Evolutionary conservation across 2,113 vertebrate genomes (phyloP).

Genomic region (Charadrius vociferus): DNA sequence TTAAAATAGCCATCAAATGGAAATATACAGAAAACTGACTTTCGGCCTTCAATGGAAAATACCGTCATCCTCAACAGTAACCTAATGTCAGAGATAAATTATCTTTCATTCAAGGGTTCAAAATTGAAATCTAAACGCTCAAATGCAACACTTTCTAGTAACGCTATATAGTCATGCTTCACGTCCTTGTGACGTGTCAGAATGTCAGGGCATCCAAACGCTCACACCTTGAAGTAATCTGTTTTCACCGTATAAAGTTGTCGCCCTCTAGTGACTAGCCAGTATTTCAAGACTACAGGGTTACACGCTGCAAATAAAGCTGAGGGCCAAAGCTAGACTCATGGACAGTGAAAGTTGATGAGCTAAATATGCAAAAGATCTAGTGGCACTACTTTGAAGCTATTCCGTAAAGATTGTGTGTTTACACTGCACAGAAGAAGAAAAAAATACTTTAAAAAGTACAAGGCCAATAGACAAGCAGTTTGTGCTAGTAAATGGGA

Average conservation of each 20-base stretch:
- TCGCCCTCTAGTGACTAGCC: not conserved
- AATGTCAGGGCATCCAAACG: fast-evolving
- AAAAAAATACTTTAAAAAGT: not conserved
- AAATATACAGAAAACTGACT: not conserved
- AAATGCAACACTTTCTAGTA: not conserved
- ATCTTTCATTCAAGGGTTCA: not conserved
- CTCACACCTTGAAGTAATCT: no score
- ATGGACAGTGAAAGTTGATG: fast-evolving
- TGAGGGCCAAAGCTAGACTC: not conserved
- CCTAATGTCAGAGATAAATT: not conserved
- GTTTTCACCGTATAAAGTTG: no score
- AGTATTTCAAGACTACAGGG: not conserved
- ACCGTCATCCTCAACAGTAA: not conserved
- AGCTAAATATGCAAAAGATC: not conserved
- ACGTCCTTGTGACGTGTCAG: fast-evolving
- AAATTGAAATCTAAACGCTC: not conserved
- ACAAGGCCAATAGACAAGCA: not conserved
- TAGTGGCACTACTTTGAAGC: not conserved
- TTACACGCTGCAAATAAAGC: not conserved
- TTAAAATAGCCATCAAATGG: not conserved
- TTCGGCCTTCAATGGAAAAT: not conserved
- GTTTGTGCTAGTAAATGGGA: not conserved
- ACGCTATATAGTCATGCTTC: fast-evolving
- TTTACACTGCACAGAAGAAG: not conserved
- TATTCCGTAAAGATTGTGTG: not conserved